Base-by-base conservation (phyloP, 2,113 vertebrate species). In the Cinclus mexicanus region DNA sequence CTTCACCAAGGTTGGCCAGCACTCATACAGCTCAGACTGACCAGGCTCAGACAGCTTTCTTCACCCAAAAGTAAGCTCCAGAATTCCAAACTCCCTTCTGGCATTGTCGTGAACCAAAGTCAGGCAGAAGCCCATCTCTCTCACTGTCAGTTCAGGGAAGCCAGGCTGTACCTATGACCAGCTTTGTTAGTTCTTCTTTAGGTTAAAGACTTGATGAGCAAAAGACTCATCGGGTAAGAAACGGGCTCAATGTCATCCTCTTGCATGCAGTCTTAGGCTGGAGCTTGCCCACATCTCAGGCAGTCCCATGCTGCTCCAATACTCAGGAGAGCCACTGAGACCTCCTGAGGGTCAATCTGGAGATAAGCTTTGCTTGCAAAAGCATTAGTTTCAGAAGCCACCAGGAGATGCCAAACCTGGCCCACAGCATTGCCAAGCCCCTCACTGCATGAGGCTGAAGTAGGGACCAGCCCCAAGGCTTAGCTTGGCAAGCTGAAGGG, bases 61-160 rank as follows among this genome's bases (percentile, higher is more conserved):
- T 93, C 13, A 8, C 74, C 12, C 84, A 97, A 83, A 97, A 94
- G 97, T 97, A 97, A 97, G 95, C 42, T 41, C 28, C 41, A 79
- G 24, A 76, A 69, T 33, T 59, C 24, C 37, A 49, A 49, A 17
- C 85, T 86, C 24, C 14, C 24, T 83, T 15, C 44, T 61, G 44
- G 13, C 33, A 63, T 55, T 70, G 33, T 33, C 42, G 14, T n/a
- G 29, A 17, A 35, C 25, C 47, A 20, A 63, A 28, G 35, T 25
- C 28, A 76, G 50, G 31, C 33, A 87, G 47, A 80, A 91, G 35
- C 28, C 79, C 70, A 11, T 11, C 28, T 61, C 10, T 35, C 17
- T 33, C 25, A 0, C n/a, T 56, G 12, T 44, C 53, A 41, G 39
- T 52, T 55, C 63, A 91, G 64, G 55, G 39, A 80, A 90, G 42